Conservation (phyloP, 53 echinoderm and acorn worm genomes). For the Zoroaster sp. region DNA sequence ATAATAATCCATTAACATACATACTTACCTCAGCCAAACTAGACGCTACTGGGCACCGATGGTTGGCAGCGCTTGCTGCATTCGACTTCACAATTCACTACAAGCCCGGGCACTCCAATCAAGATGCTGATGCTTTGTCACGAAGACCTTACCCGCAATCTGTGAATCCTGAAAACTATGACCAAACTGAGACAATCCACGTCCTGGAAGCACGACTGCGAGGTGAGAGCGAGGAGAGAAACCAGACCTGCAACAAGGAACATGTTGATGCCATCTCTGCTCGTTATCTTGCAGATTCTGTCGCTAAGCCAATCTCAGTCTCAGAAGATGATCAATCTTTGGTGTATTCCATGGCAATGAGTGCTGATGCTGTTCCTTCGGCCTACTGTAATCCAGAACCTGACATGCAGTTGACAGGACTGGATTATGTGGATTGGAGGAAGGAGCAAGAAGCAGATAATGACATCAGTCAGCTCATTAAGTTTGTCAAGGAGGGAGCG, state of each 20-base stretch:
- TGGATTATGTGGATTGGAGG: constrained; percentile 25
- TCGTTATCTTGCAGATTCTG: neutral
- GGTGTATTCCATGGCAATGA: constrained; percentile 36
- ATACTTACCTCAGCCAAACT: constrained; percentile 51
- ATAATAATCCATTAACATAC: constrained; percentile 68
- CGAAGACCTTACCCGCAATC: constrained; percentile 9
- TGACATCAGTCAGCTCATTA: neutral
- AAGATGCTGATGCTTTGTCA: constrained; percentile 63
- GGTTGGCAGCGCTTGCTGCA: constrained; percentile 57
- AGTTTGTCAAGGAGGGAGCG: neutral
- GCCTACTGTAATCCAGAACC: neutral
- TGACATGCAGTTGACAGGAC: neutral
- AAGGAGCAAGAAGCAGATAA: constrained; percentile 41
- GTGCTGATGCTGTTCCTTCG: constrained; percentile 13
- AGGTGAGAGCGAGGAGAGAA: neutral
- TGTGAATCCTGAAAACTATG: neutral
- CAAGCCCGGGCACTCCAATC: constrained; percentile 51
- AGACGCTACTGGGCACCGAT: constrained; percentile 65
- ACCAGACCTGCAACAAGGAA: neutral
- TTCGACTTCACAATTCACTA: constrained; percentile 66
- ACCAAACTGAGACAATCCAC: constrained; percentile 10
- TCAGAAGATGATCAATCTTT: neutral
- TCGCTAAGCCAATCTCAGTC: neutral
- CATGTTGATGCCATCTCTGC: constrained; percentile 15
- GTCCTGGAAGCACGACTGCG: constrained; percentile 8